Base-by-base conservation (phyloP, 2,888 invertebrate species). In the Pseudanteris insignis region DNA sequence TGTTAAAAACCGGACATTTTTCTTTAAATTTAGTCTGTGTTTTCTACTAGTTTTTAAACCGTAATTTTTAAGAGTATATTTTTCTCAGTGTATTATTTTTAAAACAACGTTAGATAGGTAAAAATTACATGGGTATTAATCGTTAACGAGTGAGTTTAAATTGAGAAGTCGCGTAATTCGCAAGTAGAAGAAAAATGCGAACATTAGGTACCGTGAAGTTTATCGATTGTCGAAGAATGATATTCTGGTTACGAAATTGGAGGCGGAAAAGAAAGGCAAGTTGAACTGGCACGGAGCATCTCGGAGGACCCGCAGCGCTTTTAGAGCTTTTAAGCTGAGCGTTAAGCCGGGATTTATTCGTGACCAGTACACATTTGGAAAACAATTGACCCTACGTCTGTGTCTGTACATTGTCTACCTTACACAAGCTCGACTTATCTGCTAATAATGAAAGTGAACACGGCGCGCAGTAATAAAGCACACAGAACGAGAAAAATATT, bases 291-390 rank as follows among this genome's bases (percentile, higher is more conserved):
- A 54, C 46, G 61, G 59, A 63, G 47, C 51, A 46, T 63, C 58
- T 62, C 53, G 21, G 38, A 28, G 66, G 40, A 34, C 41, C 59
- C 54, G 70, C 65, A 63, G 65, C 68, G 67, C 66, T 71, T 73
- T 70, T 69, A 73, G 72, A 73, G 74, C 74, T 75, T 75, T 75
- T 73, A 75, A 75, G 74, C 74, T 58, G 65, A 63, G 67, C 73
- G 71, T 69, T 73, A 71, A 74, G 69, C 71, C 60, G 65, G 70
- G 72, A 75, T 75, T 75, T 75, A 75, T 74, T 72, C 68, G 70
- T 69, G 71, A 73, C 73, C 68, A 70, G 73, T 73, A 72, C 71
- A 69, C 71, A 70, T 67, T 71, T 63, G 69, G 58, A 66, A 73
- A 75, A 73, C 72, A 72, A 75, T 75, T 71, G 73, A 69, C 69